Evolutionary conservation across 2,888 invertebrate species (phyloP), one percentile per base, ranked within the genome.

Genomic region (Drosophila colorata): DNA sequence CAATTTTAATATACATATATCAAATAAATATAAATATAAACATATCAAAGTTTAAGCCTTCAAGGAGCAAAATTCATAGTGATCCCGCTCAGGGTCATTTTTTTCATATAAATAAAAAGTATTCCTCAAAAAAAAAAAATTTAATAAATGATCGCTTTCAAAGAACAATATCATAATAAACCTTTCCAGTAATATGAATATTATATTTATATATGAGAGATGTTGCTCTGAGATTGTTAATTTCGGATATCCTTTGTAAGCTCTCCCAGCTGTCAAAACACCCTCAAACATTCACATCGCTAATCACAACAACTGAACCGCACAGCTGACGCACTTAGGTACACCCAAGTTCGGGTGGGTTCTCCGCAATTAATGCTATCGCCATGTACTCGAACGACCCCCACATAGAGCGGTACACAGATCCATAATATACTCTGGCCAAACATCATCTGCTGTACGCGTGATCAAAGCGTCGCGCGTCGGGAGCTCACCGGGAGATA

Each of bases 391-490:
- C 47, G 18, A 52, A 48, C 51, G 52, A 51, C 28, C 60, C 60
- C 47, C 77, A 51, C 49, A 60, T 43, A 35, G 16, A 49, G n/a
- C 25, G 40, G 8, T 11, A 53, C 51, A 37, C 20, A 37, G 9
- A 48, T 37, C 37, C n/a, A 28, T 41, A 40, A 28, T 9, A 44
- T 20, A 49, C 6, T 55, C 49, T 23, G 56, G 31, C 14, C 41
- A 20, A 35, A 48, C 33, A 68, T 48, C 77, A 77, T 67, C 31
- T 60, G 11, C 5, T 18, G 28, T 16, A 56, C 14, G 56, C 82
- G 72, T 82, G 82, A 69, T 73, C 81, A 44, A 53, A 31, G 65
- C 35, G 71, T 60, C 56, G 70, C 49, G 60, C 66, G 76, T 59
- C 69, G 31, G 60, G 68, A 52, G 66, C 71, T 46, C 68, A 28